Base-by-base conservation (phyloP, 2,888 invertebrate species). In the Eristalis arbustorum region DNA sequence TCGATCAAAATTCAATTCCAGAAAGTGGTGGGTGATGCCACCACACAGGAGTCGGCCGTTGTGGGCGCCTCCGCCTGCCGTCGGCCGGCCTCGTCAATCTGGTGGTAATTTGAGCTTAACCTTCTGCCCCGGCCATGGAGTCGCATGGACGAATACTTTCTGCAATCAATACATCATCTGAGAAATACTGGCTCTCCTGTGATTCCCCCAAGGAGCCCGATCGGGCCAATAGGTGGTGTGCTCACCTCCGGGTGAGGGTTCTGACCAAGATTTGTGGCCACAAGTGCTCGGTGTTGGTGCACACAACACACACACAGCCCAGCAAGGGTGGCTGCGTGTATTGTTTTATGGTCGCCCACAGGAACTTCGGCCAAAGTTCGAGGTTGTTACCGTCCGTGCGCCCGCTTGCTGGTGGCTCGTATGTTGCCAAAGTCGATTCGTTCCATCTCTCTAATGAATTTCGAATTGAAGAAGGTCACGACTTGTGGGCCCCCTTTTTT, bases 1-100 rank as follows among this genome's bases (percentile, higher is more conserved):
- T 87, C 87, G 87, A 87, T 87, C 87, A 87, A 87, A 87, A 83
- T 83, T 87, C 87, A 87, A 87, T 87, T 79, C 75, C 75, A 79
- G 59, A 71, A 57, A 83, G 83, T 83, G 77, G 78, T 82, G 76
- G 68, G 56, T 69, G 71, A 75, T 68, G 62, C 76, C 68, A 61
- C 28, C 68, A 40, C 42, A 11, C 14, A 40, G 40, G 22, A 14
- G 40, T 64, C 6, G 34, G 40, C 59, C 6, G 34, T 25, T 66
- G 11, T 37, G 2, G 57, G 25, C 56, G n/a, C 6, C 34, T 11
- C 6, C 6, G 28, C 22, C 23, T 37, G 69, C 22, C 37, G 66
- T 34, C 8, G 59, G 42, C 56, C 73, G 73, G 40, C 69, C 69
- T 64, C 74, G 66, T 72, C 83, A 78, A 77, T 87, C 71, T 79